A percentile compares a stretch with the other conserved stretches of the same genome.
phyloP scores from a whole-genome alignment of 2,797 vertebrate species.

The Esox masquinongy region DNA sequence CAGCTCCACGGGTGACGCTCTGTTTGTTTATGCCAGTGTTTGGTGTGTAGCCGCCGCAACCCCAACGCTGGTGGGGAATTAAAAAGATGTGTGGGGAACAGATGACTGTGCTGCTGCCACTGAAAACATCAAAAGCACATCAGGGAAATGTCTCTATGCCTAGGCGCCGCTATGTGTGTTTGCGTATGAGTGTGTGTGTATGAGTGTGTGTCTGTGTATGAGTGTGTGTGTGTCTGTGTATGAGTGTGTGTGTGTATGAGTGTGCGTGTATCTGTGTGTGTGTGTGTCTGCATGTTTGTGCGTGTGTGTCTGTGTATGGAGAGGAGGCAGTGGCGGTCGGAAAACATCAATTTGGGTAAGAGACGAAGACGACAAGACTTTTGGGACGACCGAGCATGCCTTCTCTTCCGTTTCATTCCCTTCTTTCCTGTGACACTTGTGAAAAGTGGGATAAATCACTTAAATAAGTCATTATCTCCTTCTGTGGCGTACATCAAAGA shows the following conservation, averaged over 20 bases:
- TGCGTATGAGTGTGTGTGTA: too few species aligned
- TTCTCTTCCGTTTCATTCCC: neutral
- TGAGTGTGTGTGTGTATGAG: too few species aligned
- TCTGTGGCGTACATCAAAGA: neutral
- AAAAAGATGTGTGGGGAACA: neutral
- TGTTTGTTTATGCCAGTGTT: neutral
- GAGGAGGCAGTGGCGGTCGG: neutral
- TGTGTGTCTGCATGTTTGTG: too few species aligned
- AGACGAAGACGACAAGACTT: constrained; percentile 5
- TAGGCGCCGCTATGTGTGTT: neutral
- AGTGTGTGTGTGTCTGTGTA: too few species aligned
- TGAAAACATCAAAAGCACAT: constrained; percentile 5
- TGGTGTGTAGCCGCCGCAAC: neutral
- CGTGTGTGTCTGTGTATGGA: neutral
- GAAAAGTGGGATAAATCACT: constrained; percentile 40
- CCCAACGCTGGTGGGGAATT: neutral
- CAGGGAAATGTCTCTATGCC: neutral
- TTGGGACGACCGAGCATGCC: neutral
- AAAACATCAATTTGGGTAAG: constrained; percentile 27
- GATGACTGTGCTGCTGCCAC: neutral
- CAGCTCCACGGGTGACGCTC: neutral
- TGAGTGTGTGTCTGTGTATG: too few species aligned
- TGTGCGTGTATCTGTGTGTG: too few species aligned
- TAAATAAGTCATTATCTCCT: constrained; percentile 28
- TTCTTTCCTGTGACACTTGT: constrained; percentile 27